These are phyloP conservation scores for Patella pellucida DNA, from an alignment of 2,888 invertebrate genomes.

Conservation along the genomic window DNA sequence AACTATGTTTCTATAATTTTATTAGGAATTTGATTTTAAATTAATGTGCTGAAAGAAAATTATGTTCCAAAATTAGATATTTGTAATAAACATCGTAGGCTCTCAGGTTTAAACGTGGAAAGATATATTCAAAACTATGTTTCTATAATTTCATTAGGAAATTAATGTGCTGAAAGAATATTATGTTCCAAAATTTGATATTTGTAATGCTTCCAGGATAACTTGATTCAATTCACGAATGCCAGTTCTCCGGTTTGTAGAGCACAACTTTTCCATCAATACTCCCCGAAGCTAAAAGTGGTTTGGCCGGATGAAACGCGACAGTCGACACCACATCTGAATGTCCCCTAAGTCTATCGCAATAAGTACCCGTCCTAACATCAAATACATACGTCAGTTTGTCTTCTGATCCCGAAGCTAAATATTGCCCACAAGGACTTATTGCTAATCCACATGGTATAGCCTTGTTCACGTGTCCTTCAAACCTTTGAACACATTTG, in stretches of 20 bases:
- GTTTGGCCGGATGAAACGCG: constrained; percentile 61
- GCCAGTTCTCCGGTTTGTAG: constrained; percentile 27
- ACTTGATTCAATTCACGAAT: too few relatives aligned
- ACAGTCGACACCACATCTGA: constrained; percentile 68
- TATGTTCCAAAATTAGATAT: too few relatives aligned
- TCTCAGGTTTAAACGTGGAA: too few relatives aligned
- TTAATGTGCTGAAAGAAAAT: too few relatives aligned
- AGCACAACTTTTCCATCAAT: constrained; percentile 47
- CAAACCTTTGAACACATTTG: constrained; percentile 64
- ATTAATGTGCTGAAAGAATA: too few relatives aligned
- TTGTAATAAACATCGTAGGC: too few relatives aligned
- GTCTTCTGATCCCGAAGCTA: constrained; percentile 70
- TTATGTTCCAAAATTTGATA: too few relatives aligned
- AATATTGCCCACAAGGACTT: constrained; percentile 69
- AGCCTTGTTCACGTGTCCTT: constrained; percentile 65
- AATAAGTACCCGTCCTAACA: constrained; percentile 63
- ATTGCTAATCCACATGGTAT: constrained; percentile 66
- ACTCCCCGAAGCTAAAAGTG: constrained; percentile 49
- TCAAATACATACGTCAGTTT: constrained; percentile 69
- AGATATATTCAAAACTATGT: too few relatives aligned
- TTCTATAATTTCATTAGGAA: too few relatives aligned
- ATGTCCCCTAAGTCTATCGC: constrained; percentile 64
- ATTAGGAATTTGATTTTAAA: too few relatives aligned
- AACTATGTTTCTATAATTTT: too few relatives aligned
- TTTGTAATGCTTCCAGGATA: too few relatives aligned